Percentiles rank a stretch among this genome's conserved stretches.
Conservation (phyloP, 2,888 invertebrate species). For the Bedellia somnulentella region DNA sequence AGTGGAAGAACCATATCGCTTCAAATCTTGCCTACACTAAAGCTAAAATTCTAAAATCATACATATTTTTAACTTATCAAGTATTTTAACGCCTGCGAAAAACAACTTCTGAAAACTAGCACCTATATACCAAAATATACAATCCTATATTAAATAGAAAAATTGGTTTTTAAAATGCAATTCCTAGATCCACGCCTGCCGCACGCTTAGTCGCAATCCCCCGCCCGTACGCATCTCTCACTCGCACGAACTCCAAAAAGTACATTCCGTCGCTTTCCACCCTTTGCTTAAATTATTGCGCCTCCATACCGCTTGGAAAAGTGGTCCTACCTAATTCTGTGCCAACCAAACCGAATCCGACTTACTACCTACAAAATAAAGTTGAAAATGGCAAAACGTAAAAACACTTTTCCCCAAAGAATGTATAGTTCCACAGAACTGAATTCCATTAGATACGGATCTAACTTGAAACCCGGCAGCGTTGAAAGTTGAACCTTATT, state of each 20-base stretch:
- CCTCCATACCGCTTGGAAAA: slow-evolving; percentile 27
- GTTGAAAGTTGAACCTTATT: slow-evolving; percentile 11
- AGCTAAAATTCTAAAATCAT: too few species aligned
- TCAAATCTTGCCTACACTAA: too few species aligned
- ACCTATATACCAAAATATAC: too few species aligned
- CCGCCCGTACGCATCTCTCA: slow-evolving; percentile 57
- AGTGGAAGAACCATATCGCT: too few species aligned
- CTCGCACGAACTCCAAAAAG: slow-evolving; percentile 61
- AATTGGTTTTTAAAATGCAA: too few species aligned
- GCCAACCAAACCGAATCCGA: slow-evolving; percentile 15
- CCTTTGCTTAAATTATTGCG: slow-evolving; percentile 61
- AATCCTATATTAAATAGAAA: too few species aligned
- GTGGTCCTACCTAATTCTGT: slow-evolving; percentile 19
- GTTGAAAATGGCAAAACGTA: slow-evolving; percentile 15
- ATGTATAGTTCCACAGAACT: slow-evolving; percentile 29
- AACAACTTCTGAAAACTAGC: too few species aligned
- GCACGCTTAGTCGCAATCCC: slow-evolving; percentile 51
- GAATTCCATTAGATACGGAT: slow-evolving; percentile 36
- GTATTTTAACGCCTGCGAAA: too few species aligned
- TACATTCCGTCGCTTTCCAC: slow-evolving; percentile 56
- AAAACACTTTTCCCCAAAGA: slow-evolving; percentile 42
- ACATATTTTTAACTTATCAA: too few species aligned
- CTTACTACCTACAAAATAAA: slow-evolving; percentile 13
- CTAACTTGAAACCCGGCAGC: slow-evolving; percentile 21
- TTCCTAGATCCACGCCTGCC: slow-evolving; percentile 26